phyloP scores from a whole-genome alignment of 2,888 invertebrate species.

The Hypselothyrea guttata region DNA sequence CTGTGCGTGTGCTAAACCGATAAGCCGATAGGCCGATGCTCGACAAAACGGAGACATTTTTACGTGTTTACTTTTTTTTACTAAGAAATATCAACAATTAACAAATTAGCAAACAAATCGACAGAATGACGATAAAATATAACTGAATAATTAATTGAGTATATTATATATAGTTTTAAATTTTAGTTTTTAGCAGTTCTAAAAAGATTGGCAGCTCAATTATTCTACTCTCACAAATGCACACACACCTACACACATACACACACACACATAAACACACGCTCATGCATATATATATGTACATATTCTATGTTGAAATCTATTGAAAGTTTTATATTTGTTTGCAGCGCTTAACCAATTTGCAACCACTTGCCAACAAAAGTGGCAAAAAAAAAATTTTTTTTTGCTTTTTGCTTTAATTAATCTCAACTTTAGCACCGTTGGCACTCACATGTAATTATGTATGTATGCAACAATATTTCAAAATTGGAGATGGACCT shows the following conservation, averaged over 20 bases:
- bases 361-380: too few species aligned
- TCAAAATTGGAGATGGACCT: conserved; percentile 25
- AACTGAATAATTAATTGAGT: conserved; percentile 23
- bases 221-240: conserved; percentile 13
- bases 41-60: too few species aligned
- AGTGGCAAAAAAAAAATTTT: too few species aligned
- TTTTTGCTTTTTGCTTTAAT: too few species aligned
- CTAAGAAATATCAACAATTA: conserved; percentile 12
- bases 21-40: too few species aligned
- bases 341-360: too few species aligned
- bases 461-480: conserved; percentile 27
- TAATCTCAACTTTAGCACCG: conserved; percentile 25
- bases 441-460: conserved; percentile 45
- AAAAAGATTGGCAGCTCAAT: conserved; percentile 34
- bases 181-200: conserved; percentile 18
- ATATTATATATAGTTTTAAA: conserved; percentile 9
- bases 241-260: background rate
- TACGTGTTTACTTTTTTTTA: too few species aligned
- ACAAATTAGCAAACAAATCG: conserved; percentile 11
- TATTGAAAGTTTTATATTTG: too few species aligned
- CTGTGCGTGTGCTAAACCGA: too few species aligned
- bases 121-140: conserved; percentile 11
- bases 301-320: too few species aligned
- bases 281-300: background rate
- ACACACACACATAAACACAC: conserved; percentile 12